phyloP scores from a whole-genome alignment of 53 echinoderm and acorn worm genomes.

The Astropecten irregularis region DNA sequence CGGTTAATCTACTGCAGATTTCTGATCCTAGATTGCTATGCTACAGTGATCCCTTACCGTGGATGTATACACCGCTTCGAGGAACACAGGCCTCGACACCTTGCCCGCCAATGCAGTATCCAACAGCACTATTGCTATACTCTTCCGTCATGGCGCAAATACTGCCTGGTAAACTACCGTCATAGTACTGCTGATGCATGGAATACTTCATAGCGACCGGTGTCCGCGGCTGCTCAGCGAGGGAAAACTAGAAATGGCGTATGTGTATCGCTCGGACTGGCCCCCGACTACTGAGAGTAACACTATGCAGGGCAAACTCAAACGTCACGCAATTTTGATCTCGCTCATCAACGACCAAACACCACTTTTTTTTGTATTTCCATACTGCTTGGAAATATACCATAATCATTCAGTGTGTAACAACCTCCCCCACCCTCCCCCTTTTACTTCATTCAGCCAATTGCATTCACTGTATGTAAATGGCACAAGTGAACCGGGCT shows the following conservation, averaged over 20 bases:
- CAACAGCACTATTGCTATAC: conserved; percentile 40
- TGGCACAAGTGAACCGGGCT: not conserved
- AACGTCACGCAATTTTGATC: conserved; percentile 31
- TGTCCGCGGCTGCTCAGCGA: conserved; percentile 11
- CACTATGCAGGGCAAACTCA: not conserved
- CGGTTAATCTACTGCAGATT: too few relatives aligned
- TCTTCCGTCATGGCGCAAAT: conserved; percentile 48
- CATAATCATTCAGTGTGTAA: too few relatives aligned
- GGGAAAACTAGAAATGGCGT: not conserved
- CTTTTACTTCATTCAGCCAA: too few relatives aligned
- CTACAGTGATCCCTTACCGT: too few relatives aligned
- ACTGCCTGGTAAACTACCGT: conserved; percentile 47
- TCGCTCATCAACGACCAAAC: not conserved
- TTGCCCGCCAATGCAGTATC: conserved; percentile 39
- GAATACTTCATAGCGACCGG: conserved; percentile 52
- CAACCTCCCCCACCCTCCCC: too few relatives aligned
- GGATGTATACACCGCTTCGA: conserved; percentile 36
- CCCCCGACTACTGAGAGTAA: not conserved
- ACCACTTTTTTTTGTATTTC: too few relatives aligned
- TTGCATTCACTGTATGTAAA: conserved; percentile 42
- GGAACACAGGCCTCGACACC: conserved; percentile 47
- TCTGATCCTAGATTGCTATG: too few relatives aligned
- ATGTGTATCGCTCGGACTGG: not conserved
- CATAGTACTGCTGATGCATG: conserved; percentile 53
- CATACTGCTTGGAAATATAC: not conserved